These are phyloP conservation scores for Cantharis rufa DNA, from an alignment of 2,888 invertebrate species.

Conservation along the genomic window DNA sequence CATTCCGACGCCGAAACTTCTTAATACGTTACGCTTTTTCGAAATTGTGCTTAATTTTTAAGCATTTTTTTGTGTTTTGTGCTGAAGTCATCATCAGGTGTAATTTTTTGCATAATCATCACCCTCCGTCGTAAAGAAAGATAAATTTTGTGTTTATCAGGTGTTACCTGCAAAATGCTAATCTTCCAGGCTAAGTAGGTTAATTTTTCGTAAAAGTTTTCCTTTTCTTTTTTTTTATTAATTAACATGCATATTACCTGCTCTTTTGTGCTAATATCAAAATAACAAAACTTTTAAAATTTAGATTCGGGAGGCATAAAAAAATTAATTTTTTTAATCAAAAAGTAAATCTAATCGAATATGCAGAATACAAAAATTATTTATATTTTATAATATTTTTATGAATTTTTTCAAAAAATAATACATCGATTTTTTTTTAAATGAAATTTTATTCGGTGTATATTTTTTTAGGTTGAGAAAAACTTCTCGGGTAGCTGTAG, in stretches of 20 bases:
- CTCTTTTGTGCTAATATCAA: not conserved
- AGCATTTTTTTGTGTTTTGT: not conserved
- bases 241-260: not conserved
- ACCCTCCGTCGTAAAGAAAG: not conserved
- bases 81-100: not conserved
- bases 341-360: no score
- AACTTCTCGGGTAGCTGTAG: no score
- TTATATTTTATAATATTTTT: no score
- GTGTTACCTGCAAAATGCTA: not conserved
- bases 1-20: conserved; percentile 23
- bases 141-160: not conserved
- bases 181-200: not conserved
- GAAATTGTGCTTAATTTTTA: not conserved
- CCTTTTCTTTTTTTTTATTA: not conserved
- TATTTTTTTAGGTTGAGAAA: no score
- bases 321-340: no score
- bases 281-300: not conserved
- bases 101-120: not conserved
- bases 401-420: no score
- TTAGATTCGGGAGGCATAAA: not conserved
- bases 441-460: no score
- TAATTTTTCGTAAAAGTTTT: not conserved
- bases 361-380: no score
- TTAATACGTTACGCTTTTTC: not conserved
- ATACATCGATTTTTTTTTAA: no score